Evolutionary conservation across 2,797 vertebrate genomes (phyloP).

Genomic region (Pipistrellus kuhlii): DNA sequence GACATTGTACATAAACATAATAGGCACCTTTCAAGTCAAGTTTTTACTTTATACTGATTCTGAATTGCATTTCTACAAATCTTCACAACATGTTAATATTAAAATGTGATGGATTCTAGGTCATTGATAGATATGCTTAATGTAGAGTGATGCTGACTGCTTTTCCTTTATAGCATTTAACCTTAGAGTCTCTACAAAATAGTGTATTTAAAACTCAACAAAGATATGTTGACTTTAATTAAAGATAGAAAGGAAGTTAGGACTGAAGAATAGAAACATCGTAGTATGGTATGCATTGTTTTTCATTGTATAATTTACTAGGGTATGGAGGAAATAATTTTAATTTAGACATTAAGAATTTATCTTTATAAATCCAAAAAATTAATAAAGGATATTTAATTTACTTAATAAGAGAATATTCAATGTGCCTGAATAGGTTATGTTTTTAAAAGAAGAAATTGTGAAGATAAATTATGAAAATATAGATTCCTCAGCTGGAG

Average conservation of each 20-base stretch:
- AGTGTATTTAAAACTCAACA: neutral
- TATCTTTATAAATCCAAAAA: constrained; percentile 45
- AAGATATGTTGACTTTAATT: neutral
- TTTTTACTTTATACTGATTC: constrained; percentile 11
- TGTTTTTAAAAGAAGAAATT: neutral
- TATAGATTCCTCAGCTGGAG: constrained; percentile 67
- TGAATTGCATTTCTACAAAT: neutral
- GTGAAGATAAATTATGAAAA: constrained; percentile 60
- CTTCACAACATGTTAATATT: neutral
- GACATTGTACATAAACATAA: neutral
- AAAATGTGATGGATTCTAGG: neutral
- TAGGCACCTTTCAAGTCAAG: neutral
- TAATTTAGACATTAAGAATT: constrained; percentile 22
- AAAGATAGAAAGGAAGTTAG: neutral
- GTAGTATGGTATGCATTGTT: neutral
- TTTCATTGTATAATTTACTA: neutral
- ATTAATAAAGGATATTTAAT: constrained; percentile 58
- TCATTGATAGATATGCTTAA: neutral
- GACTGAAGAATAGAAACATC: neutral
- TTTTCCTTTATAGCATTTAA: neutral
- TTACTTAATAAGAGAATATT: constrained; percentile 76
- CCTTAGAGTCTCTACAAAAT: neutral
- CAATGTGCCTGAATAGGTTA: constrained; percentile 31
- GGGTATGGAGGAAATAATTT: neutral
- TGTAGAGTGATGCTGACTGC: neutral